Evolutionary conservation across 2,797 vertebrate species (phyloP).

Genomic region (Pampus argenteus): DNA sequence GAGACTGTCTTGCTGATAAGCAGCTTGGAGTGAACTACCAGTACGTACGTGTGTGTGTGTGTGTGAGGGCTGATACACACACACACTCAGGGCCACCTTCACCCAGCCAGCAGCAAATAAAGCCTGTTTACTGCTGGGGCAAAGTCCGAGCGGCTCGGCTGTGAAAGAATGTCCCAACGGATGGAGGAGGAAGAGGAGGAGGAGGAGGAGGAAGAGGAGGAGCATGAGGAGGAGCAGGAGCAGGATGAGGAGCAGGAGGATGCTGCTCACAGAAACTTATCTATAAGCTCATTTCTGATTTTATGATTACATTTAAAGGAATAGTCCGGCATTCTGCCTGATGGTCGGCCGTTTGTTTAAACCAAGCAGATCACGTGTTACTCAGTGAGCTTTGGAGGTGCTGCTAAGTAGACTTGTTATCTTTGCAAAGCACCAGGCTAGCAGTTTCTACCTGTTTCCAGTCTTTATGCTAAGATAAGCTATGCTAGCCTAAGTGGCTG

Average conservation of each 20-base stretch:
- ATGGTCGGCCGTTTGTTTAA: too few relatives aligned
- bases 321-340: background rate
- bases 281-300: constrained; percentile 14
- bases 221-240: constrained; percentile 45
- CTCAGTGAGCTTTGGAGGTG: too few relatives aligned
- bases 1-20: constrained; percentile 75
- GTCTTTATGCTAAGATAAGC: too few relatives aligned
- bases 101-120: constrained; percentile 79
- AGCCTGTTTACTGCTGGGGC: constrained; percentile 85
- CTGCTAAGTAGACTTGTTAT: too few relatives aligned
- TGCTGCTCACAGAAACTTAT: constrained; percentile 47
- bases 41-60: constrained; percentile 21
- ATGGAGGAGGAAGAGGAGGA: constrained; percentile 52
- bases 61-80: constrained; percentile 2
- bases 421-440: too few relatives aligned
- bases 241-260: constrained; percentile 44
- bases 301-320: constrained; percentile 6
- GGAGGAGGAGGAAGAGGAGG: constrained; percentile 26
- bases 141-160: constrained; percentile 80
- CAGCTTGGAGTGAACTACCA: constrained; percentile 74
- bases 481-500: too few relatives aligned
- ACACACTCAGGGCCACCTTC: constrained; percentile 42
- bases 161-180: constrained; percentile 85
- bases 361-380: too few relatives aligned
- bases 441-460: too few relatives aligned